Evolutionary conservation across 1,140 invertebrate species (phyloP), one percentile per base, ranked within the genome.

Genomic region (Macrobrachium nipponense): DNA sequence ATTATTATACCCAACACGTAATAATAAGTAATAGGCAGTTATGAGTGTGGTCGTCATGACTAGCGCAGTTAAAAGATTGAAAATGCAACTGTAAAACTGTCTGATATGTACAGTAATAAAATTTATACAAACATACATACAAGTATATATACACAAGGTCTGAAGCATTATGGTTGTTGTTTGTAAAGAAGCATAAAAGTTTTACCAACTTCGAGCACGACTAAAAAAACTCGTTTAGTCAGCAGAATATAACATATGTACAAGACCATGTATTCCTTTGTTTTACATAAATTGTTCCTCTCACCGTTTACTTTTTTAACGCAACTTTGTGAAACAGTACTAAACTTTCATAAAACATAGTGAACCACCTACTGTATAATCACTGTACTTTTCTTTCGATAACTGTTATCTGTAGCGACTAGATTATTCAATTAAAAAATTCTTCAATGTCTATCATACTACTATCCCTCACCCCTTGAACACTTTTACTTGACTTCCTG

Each of bases 71-170:
- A 87, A 79, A 86, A 62, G 75, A 85, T 62, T 68, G 79, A 81
- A 87, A 81, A 78, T 87, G 72, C 79, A 87, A 87, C 79, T 82
- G 79, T 86, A 81, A 86, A 86, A 76, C 73, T 72, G 79, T 44
- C 44, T 81, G 85, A 87, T 87, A 87, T 87, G 80, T 82, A 87
- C 79, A 87, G 23, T 72, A 76, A 81, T 79, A 81, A 77, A 62
- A 68, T 87, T 87, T 77, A 82, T 87, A 87, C 85, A 87, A 81
- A 82, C 80, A 87, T 85, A 72, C 77, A 80, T 85, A 79, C 77
- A 80, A 27, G 64, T 68, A 84, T 77, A 73, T 78, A 60, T 51
- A 82, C 72, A 82, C 68, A 82, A 76, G 61, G 77, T 87, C 72
- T 78, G 79, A 87, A 87, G 80, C 85, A 87, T 87, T 81, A 76